Conservation (phyloP, 2,888 invertebrate genomes). For the Philereme transversata region DNA sequence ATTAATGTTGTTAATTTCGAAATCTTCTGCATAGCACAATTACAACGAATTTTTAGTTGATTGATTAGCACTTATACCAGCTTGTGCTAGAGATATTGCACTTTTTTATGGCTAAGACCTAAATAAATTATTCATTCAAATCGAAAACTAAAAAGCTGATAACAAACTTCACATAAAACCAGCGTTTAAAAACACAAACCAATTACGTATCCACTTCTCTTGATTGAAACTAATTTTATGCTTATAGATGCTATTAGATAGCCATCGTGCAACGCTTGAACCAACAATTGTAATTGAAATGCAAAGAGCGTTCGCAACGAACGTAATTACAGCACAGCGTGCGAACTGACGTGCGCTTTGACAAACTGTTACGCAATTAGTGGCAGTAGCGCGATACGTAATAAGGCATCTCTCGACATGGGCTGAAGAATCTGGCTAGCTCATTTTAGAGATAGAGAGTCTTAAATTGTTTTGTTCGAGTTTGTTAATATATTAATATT, state of each 20-base stretch:
- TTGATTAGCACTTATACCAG: too few relatives aligned
- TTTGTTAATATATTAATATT: too few relatives aligned
- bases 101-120: not conserved
- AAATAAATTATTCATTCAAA: conserved; percentile 14
- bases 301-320: conserved; percentile 48
- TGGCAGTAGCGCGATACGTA: conserved; percentile 51
- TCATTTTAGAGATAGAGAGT: not conserved
- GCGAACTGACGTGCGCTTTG: conserved; percentile 52
- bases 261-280: conserved; percentile 27
- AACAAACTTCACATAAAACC: conserved; percentile 9
- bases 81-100: too few relatives aligned
- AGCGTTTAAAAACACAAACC: not conserved
- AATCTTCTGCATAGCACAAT: too few relatives aligned
- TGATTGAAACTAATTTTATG: conserved; percentile 4
- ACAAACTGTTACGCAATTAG: conserved; percentile 57
- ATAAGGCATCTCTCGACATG: conserved; percentile 41
- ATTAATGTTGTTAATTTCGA: too few relatives aligned
- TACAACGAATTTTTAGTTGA: too few relatives aligned
- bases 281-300: conserved; percentile 49
- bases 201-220: conserved; percentile 4
- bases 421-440: not conserved
- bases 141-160: conserved; percentile 3
- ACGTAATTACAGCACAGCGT: conserved; percentile 50
- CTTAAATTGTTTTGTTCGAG: not conserved
- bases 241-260: conserved; percentile 13